A percentile compares a stretch with the other conserved stretches of the same genome.
Evolutionary conservation across 2,888 invertebrate genomes (phyloP).

Genomic region (Helicoverpa assulta): DNA sequence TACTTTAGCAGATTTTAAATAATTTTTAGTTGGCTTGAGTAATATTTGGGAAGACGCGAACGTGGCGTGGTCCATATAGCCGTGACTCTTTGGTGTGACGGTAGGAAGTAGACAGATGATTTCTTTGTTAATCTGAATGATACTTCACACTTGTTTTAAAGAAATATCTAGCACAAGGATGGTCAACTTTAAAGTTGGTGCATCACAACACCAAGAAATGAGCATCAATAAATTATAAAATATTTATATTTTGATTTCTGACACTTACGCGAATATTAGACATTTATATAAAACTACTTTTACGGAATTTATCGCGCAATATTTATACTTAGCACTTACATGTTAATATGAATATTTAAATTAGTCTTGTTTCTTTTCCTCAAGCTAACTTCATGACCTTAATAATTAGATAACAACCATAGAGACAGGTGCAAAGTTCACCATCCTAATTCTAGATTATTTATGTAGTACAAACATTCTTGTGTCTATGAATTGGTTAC

Average conservation of each 20-base stretch:
- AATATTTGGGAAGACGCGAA: conserved; percentile 29
- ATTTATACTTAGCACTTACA: neutral
- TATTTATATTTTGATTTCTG: no score
- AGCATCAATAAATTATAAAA: neutral
- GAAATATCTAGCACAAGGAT: neutral
- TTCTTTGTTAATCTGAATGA: neutral
- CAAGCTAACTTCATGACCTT: neutral
- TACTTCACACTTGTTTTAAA: conserved; percentile 1
- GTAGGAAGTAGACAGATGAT: conserved; percentile 47
- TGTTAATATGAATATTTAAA: neutral
- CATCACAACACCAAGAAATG: neutral
- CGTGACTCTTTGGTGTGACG: conserved; percentile 29
- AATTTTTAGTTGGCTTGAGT: conserved; percentile 40
- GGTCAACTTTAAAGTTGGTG: neutral
- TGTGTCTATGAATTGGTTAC: conserved; percentile 3
- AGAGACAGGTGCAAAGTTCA: neutral
- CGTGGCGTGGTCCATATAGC: conserved; percentile 18
- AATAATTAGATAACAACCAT: neutral
- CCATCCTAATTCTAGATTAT: neutral
- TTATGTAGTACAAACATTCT: neutral
- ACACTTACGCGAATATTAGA: no score
- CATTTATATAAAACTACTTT: no score
- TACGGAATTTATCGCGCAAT: no score
- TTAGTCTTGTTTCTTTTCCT: neutral
- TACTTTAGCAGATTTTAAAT: conserved; percentile 47